Evolutionary conservation across 2,113 vertebrate genomes (phyloP).

Genomic region (Ciconia maguari): DNA sequence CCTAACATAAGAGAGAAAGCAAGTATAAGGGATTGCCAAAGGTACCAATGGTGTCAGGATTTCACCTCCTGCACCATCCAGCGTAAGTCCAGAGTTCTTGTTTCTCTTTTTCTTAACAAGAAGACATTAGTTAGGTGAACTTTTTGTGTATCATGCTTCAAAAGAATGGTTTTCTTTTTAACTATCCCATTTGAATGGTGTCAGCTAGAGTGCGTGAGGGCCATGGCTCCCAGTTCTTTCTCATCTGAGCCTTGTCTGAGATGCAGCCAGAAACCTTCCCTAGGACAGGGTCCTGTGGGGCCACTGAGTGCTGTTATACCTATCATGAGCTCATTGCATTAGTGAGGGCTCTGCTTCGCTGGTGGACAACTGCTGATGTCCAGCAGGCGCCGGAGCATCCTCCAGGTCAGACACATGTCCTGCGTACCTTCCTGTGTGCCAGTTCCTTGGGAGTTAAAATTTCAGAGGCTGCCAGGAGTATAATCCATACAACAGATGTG

Average conservation of each 20-base stretch:
- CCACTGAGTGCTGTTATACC: background rate
- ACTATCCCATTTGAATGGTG: rapidly evolving
- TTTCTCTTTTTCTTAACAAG: background rate
- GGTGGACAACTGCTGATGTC: background rate
- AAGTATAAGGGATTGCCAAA: background rate
- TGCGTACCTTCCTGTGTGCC: background rate
- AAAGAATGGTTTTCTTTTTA: background rate
- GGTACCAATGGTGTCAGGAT: background rate
- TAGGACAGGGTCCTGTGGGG: background rate
- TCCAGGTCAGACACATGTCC: background rate
- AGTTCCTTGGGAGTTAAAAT: background rate
- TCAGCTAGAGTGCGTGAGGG: background rate
- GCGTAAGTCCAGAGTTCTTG: background rate
- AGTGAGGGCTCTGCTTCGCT: background rate
- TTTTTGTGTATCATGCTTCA: background rate
- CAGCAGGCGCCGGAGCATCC: background rate
- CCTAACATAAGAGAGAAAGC: background rate
- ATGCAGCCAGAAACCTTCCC: background rate
- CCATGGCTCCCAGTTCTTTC: background rate
- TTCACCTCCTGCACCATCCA: background rate
- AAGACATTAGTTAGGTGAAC: background rate
- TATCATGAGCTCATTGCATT: background rate
- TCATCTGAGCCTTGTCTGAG: background rate
- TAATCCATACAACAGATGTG: background rate
- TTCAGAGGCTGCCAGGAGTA: background rate